These are phyloP conservation scores for Cataglyphis albicans DNA, from an alignment of 2,888 invertebrate genomes.

Conservation along the genomic window DNA sequence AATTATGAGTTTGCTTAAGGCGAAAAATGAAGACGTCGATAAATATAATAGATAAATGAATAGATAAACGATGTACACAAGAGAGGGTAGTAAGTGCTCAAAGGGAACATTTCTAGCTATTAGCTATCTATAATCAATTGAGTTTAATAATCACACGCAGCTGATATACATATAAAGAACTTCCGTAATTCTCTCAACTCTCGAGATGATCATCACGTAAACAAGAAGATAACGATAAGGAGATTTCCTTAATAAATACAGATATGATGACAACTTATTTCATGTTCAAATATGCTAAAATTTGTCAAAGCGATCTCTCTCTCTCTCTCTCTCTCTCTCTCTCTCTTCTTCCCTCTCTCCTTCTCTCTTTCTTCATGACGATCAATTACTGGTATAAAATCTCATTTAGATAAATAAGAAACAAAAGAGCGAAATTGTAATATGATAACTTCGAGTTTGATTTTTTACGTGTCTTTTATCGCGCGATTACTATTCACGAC, in stretches of 20 bases:
- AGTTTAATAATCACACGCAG: background rate
- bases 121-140: background rate
- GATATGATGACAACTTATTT: background rate
- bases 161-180: background rate
- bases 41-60: background rate
- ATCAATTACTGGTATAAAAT: background rate
- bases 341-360: too few relatives aligned
- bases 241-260: background rate
- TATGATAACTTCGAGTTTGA: background rate
- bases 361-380: background rate
- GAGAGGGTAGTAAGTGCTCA: background rate
- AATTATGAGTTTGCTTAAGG: slow-evolving; percentile 20
- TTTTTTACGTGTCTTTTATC: background rate
- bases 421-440: background rate
- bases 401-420: background rate
- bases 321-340: too few relatives aligned
- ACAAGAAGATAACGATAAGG: background rate
- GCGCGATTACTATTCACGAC: background rate
- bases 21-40: slow-evolving; percentile 12
- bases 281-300: background rate
- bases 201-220: background rate
- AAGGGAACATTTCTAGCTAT: background rate
- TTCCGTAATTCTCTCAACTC: background rate
- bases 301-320: background rate
- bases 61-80: background rate